Evolutionary conservation across 2,113 vertebrate species (phyloP), one percentile per base, ranked within the genome.

Genomic region (Pseudorhombus dupliciocellatus): DNA sequence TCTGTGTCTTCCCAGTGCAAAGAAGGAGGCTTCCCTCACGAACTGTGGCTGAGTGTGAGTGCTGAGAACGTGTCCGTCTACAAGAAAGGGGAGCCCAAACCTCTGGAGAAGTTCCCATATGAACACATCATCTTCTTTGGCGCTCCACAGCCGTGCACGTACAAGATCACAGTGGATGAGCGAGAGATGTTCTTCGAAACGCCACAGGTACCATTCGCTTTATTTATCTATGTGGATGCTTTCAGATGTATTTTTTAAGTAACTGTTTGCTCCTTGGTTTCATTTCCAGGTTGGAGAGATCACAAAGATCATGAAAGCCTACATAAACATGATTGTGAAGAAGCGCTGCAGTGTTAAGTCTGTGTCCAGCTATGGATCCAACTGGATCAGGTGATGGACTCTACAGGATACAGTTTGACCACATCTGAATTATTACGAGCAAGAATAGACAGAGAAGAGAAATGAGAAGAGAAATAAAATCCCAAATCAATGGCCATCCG

Each of bases 311-410:
- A 97, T 97, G 96, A 97, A 96, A 89, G 96, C 96, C 2, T 97
- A 97, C 89, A 97, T 97, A 84, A 97, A 96, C 92, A 97, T 95
- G 95, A 97, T 97, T 0, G 96, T 97, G 89, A 97, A 96, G 92
- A 96, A 97, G 80, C 94, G 96, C 63, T 97, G 96, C 92, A 97
- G 96, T 0, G 93, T 96, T 69, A 95, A 93, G 67, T 97, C 96
- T 0, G 92, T 93, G 59, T 93, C 95, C 80, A 96, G 94, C 81
- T 95, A 88, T 0, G 92, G 94, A 34, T 95, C 89, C 77, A 85
- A 86, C 90, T 96, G 95, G 95, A 95, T 94, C 77, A 94, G 95
- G 89, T 97, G 95, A 96, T 88, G 5, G 9, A 15, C 48, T 2
- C 9, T 37, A 51, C 55, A 9, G 18, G n/a, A 28, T 15, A 24